phyloP scores from a whole-genome alignment of 2,797 vertebrate genomes.

The Sebastolobus altivelis region DNA sequence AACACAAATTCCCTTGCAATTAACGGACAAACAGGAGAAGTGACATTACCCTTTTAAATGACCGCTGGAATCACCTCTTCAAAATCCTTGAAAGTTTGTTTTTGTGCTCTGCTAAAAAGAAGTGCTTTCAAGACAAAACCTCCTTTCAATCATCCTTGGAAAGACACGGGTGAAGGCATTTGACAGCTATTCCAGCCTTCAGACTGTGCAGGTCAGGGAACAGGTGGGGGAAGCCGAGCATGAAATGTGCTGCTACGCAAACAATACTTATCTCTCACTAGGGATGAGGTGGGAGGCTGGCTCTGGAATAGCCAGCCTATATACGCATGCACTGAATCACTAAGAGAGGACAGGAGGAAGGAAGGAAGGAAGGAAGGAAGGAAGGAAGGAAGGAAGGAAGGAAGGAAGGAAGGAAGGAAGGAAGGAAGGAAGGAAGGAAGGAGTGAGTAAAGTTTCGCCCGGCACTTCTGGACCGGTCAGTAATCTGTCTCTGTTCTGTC shows the following conservation, averaged over 20 bases:
- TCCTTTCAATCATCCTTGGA: conserved; percentile 58
- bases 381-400: conserved; percentile 17
- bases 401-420: conserved; percentile 14
- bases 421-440: conserved; percentile 16
- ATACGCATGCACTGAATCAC: conserved; percentile 68
- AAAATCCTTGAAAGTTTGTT: conserved; percentile 50
- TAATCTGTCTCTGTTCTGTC: conserved; percentile 62
- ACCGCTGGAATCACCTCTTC: conserved; percentile 16
- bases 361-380: conserved; percentile 16
- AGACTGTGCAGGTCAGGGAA: conserved; percentile 77
- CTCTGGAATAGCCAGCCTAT: conserved; percentile 63
- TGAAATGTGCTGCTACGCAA: conserved; percentile 84
- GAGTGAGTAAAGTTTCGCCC: conserved; percentile 69
- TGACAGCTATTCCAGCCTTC: conserved; percentile 74
- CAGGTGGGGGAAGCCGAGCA: conserved; percentile 81
- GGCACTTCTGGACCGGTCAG: conserved; percentile 49
- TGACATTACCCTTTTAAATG: conserved; percentile 30
- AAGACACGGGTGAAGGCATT: conserved; percentile 55
- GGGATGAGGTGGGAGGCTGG: conserved; percentile 71
- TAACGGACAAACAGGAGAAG: conserved; percentile 2
- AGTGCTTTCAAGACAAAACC: conserved; percentile 36
- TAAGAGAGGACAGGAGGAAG: conserved; percentile 44
- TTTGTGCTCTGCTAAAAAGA: conserved; percentile 23
- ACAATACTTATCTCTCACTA: conserved; percentile 82
- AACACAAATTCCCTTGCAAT: conserved; percentile 31